Base-by-base conservation (phyloP, 2,888 invertebrate species). In the Cistogaster globosa region DNA sequence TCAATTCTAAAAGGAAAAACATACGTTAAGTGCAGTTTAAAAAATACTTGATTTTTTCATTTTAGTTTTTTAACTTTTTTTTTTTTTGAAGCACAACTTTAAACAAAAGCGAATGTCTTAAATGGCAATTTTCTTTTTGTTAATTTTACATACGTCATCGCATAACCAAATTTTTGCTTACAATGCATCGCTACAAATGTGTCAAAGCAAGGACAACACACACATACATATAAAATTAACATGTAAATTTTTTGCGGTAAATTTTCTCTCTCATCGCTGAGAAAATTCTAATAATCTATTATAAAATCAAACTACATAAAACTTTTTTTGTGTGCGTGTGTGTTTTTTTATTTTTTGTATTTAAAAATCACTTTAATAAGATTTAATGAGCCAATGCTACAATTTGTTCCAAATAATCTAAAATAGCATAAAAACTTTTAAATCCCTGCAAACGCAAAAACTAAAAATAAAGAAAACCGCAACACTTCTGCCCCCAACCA, bases 361-460 rank as follows among this genome's bases (percentile, higher is more conserved):
- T 80, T 67, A 51, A 65, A 80, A 80, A 74, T 53, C 67, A 58
- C 42, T 38, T 51, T 79, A 72, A 79, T 72, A 72, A 71, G 78
- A 80, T 53, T 80, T 80, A 74, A 80, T 74, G 80, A 80, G 72
- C 72, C 80, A 74, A 58, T 32, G 72, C 57, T 74, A 48, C 53
- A 78, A 53, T 26, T 78, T 53, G 69, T 55, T 53, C 32, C 51
- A 62, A 69, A 65, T 14, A 57, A 65, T 57, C 63, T 48, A 48
- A 65, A 72, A 57, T 26, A 78, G 62, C 42, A 78, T 32, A 53
- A 51, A 68, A 69, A 78, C 60, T 78, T 69, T 78, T 53, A 62
- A 69, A 69, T 78, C 77, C 53, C 0, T 55, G 58, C 18, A 51
- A 38, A 18, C 16, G 16, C 32, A 68, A 77, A 60, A 67, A 65